These are phyloP conservation scores for Enhydra lutris DNA, from an alignment of 2,113 vertebrate species.

Conservation along the genomic window DNA sequence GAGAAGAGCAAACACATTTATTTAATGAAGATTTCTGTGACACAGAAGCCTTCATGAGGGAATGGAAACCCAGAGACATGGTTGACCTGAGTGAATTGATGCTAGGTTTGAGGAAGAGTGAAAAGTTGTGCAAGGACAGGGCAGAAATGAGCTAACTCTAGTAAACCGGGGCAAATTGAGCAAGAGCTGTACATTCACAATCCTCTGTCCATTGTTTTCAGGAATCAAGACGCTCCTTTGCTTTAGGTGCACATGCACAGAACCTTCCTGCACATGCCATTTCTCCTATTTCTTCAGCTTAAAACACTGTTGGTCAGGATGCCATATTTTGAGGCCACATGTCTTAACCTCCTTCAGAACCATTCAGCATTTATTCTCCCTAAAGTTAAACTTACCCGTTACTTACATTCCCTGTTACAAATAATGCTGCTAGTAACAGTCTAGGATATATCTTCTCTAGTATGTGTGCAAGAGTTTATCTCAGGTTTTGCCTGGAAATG, in stretches of 20 bases:
- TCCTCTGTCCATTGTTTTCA: neutral
- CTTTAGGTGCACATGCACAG: neutral
- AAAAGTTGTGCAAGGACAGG: neutral
- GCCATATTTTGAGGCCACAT: neutral
- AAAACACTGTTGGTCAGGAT: neutral
- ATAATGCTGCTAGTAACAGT: neutral
- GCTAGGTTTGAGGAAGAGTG: neutral
- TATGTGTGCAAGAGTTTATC: neutral
- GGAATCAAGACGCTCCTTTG: neutral
- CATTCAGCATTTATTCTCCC: neutral
- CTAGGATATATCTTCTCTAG: neutral
- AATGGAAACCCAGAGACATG: neutral
- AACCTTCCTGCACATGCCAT: neutral
- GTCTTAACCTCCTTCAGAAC: neutral
- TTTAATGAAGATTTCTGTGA: neutral
- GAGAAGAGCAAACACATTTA: neutral
- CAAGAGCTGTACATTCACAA: neutral
- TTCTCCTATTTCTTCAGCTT: neutral
- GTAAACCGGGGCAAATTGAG: neutral
- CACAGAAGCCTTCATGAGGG: neutral
- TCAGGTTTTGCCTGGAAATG: neutral
- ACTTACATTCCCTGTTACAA: neutral
- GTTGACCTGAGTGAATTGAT: neutral
- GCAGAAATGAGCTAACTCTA: neutral
- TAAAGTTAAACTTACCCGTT: neutral